These are phyloP conservation scores for Tinea trinotella DNA, from an alignment of 2,888 invertebrate genomes.

Conservation along the genomic window DNA sequence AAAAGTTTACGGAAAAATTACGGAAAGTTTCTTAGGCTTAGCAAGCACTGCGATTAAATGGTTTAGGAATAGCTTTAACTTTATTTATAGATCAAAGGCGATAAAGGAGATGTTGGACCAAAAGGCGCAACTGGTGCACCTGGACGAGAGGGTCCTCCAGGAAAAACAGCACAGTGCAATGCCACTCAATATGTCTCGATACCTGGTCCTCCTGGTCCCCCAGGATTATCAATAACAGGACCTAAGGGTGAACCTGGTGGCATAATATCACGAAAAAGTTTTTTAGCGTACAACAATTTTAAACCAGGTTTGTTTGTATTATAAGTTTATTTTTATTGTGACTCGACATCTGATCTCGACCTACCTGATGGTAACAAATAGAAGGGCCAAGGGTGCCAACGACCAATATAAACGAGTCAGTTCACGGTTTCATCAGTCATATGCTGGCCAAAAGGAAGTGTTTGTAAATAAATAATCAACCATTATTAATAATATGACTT, in stretches of 20 bases:
- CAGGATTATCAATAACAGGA: conserved; percentile 33
- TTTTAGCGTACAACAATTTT: background rate
- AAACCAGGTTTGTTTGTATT: conserved; percentile 14
- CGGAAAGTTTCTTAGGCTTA: background rate
- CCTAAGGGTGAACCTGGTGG: conserved; percentile 47
- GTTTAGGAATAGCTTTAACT: too few relatives aligned
- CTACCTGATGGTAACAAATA: too few relatives aligned
- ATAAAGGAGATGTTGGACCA: conserved; percentile 4
- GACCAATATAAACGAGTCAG: too few relatives aligned
- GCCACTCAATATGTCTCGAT: background rate
- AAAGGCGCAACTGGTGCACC: conserved; percentile 12
- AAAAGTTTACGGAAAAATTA: background rate
- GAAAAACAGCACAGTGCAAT: conserved; percentile 25
- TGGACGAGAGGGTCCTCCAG: conserved; percentile 35
- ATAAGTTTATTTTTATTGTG: too few relatives aligned
- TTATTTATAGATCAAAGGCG: background rate
- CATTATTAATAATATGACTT: too few relatives aligned
- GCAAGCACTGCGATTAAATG: too few relatives aligned
- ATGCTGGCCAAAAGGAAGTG: too few relatives aligned
- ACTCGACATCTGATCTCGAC: too few relatives aligned
- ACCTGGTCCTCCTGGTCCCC: conserved; percentile 37
- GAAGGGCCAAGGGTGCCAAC: too few relatives aligned
- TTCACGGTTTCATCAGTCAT: too few relatives aligned
- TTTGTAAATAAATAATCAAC: too few relatives aligned
- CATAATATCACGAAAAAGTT: conserved; percentile 26